These are phyloP conservation scores for Acanthosepion pharaonis DNA, from an alignment of 2,888 invertebrate species.

Conservation along the genomic window DNA sequence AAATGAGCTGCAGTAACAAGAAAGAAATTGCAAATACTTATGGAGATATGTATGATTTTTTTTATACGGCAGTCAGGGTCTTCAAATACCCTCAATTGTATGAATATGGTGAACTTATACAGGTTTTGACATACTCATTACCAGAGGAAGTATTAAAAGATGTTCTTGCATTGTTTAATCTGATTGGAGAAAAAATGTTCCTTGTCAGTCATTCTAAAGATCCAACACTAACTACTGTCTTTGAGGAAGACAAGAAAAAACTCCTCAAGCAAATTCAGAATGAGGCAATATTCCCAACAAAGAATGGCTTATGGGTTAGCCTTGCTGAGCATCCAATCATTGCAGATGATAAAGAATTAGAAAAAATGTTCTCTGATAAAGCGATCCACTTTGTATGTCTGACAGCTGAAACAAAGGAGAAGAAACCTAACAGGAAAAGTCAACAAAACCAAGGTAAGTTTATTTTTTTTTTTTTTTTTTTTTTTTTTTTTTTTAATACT, in stretches of 20 bases:
- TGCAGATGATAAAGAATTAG: slow-evolving; percentile 65
- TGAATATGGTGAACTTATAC: slow-evolving; percentile 63
- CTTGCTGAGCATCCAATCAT: slow-evolving; percentile 68
- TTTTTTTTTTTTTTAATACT: no score
- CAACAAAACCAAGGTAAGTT: not conserved
- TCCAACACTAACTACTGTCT: not conserved
- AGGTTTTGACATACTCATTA: not conserved
- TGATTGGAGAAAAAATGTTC: not conserved
- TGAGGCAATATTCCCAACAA: slow-evolving; percentile 65
- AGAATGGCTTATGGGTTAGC: slow-evolving; percentile 63
- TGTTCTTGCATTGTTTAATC: not conserved
- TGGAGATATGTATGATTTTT: slow-evolving; percentile 52
- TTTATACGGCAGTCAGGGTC: slow-evolving; percentile 56
- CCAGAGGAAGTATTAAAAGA: not conserved
- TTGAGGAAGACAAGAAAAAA: slow-evolving; percentile 44
- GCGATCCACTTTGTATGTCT: slow-evolving; percentile 63
- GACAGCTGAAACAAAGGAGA: slow-evolving; percentile 52
- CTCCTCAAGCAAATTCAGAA: slow-evolving; percentile 51
- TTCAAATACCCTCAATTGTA: slow-evolving; percentile 57
- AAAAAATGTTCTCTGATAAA: slow-evolving; percentile 62
- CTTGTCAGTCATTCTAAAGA: not conserved
- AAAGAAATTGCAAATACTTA: slow-evolving; percentile 54
- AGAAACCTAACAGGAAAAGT: slow-evolving; percentile 34
- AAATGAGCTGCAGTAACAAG: slow-evolving; percentile 59
- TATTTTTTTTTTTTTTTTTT: not conserved